A percentile compares a stretch with the other conserved stretches of the same genome.
Conservation (phyloP, 2,888 invertebrate genomes). For the Neocrepidodera transversa region DNA sequence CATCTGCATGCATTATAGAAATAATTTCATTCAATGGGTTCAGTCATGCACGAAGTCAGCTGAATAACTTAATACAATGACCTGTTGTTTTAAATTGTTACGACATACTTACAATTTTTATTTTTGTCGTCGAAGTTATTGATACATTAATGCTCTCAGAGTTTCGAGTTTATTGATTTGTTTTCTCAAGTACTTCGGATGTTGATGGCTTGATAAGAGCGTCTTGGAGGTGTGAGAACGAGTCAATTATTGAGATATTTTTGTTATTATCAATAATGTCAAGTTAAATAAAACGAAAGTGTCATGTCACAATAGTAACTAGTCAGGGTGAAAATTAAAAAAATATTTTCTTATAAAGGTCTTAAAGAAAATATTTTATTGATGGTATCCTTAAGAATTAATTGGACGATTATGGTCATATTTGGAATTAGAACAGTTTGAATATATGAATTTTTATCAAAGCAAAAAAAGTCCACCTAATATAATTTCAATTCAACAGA, state of each 20-base stretch:
- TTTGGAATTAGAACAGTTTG: too few species aligned
- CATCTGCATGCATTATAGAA: conserved; percentile 34
- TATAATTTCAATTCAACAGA: too few species aligned
- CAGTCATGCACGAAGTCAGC: conserved; percentile 40
- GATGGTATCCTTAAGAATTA: too few species aligned
- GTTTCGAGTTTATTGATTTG: background rate
- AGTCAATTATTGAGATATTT: background rate
- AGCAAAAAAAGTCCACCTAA: too few species aligned
- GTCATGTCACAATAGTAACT: too few species aligned
- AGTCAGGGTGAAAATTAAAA: too few species aligned
- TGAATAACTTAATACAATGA: conserved; percentile 37
- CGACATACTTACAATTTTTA: conserved; percentile 33
- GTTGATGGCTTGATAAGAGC: background rate
- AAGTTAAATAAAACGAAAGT: too few species aligned
- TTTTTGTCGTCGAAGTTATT: conserved; percentile 11
- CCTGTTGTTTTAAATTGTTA: conserved; percentile 38
- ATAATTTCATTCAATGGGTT: conserved; percentile 35
- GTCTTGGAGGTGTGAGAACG: background rate
- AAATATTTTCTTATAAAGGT: too few species aligned
- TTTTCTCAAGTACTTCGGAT: background rate
- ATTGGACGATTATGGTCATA: too few species aligned
- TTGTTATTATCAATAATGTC: too few species aligned
- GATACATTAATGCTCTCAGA: conserved; percentile 11
- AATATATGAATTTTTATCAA: too few species aligned
- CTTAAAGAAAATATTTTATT: too few species aligned